phyloP scores from a whole-genome alignment of 2,797 vertebrate species.

The Fratercula arctica region DNA sequence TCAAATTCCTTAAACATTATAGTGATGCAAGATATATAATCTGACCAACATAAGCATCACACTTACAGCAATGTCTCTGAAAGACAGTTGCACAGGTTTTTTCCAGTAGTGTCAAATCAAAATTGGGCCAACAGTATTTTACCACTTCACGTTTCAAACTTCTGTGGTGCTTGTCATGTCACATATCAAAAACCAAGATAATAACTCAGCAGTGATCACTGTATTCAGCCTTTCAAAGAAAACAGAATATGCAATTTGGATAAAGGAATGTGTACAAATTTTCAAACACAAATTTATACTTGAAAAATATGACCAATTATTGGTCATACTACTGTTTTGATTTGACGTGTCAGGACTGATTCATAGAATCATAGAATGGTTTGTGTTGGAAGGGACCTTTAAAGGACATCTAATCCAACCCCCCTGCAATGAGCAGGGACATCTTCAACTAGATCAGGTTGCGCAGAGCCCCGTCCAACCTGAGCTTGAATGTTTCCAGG shows the following conservation, averaged over 20 bases:
- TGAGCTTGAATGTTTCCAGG: not conserved
- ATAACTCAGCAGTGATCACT: not conserved
- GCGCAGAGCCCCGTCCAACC: not conserved
- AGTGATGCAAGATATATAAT: not conserved
- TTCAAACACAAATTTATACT: not conserved
- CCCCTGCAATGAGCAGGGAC: not conserved
- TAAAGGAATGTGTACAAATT: not conserved
- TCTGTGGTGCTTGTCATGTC: not conserved
- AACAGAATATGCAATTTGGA: not conserved
- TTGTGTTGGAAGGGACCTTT: not conserved
- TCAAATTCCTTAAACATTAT: not conserved
- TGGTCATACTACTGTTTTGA: not conserved
- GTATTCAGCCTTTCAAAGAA: not conserved
- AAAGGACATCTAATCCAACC: not conserved
- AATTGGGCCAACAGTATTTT: not conserved
- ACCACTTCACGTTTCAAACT: not conserved
- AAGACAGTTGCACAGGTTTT: not conserved
- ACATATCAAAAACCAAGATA: not conserved
- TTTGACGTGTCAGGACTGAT: rapidly evolving
- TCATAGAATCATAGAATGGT: not conserved
- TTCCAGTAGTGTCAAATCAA: not conserved
- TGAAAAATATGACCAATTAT: not conserved
- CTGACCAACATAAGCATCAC: not conserved
- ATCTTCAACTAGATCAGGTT: not conserved
- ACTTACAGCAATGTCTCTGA: not conserved